Conservation (phyloP, 2,888 invertebrate genomes). For the Acronicta psi region DNA sequence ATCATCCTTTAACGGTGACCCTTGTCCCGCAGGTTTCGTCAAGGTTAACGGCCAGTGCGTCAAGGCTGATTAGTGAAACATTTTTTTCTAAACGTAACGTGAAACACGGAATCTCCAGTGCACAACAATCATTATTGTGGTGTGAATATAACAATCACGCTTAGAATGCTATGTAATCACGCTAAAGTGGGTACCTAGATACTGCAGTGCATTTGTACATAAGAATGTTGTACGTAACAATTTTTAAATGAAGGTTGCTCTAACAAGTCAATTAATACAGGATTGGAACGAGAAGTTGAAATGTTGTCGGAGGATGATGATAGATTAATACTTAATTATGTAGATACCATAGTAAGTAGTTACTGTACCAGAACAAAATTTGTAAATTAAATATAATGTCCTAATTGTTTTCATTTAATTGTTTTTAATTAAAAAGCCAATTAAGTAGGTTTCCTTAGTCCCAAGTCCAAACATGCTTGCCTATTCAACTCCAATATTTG, state of each 20-base stretch:
- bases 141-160: neutral
- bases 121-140: neutral
- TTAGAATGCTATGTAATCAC: neutral
- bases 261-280: too few species aligned
- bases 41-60: constrained; percentile 73
- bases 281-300: too few species aligned
- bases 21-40: constrained; percentile 69
- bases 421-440: neutral
- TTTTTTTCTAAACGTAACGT: neutral
- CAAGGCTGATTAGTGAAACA: constrained; percentile 51
- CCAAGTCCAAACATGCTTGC: too few species aligned
- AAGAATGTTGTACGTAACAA: too few species aligned
- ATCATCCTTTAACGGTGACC: constrained; percentile 70
- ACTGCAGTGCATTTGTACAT: too few species aligned
- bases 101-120: too few species aligned
- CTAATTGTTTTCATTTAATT: neutral
- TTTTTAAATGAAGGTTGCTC: too few species aligned
- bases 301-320: too few species aligned
- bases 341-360: neutral
- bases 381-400: neutral
- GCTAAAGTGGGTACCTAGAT: neutral
- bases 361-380: too few species aligned
- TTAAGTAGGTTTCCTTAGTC: too few species aligned
- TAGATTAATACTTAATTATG: too few species aligned
- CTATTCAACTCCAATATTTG: too few species aligned